phyloP scores from a whole-genome alignment of 2,113 vertebrate species.

The Cyanoramphus novaezelandiae region DNA sequence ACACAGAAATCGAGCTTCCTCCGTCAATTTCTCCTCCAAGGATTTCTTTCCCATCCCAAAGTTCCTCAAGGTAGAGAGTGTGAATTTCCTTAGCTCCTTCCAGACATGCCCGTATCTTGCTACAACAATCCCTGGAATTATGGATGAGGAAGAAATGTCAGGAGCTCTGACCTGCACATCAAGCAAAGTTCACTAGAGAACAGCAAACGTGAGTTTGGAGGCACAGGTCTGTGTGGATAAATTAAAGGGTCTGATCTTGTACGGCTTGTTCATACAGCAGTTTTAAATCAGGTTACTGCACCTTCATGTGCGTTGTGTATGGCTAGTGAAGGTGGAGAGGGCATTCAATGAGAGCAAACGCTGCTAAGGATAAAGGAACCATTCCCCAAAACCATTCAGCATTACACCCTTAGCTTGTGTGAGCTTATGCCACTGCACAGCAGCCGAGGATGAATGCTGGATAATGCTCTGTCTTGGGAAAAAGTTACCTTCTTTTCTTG shows the following conservation, averaged over 20 bases:
- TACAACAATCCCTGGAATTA: slow-evolving; percentile 66
- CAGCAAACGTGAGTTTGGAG: background rate
- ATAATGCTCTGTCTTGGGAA: background rate
- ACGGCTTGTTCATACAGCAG: background rate
- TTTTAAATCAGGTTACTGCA: background rate
- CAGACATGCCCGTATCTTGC: slow-evolving; percentile 68
- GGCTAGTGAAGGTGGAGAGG: background rate
- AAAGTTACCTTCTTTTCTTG: background rate
- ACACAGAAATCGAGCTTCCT: slow-evolving; percentile 74
- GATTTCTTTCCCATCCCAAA: slow-evolving; percentile 85
- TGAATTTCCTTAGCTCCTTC: slow-evolving; percentile 81
- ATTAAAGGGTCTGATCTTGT: background rate
- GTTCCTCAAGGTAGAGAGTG: slow-evolving; percentile 76
- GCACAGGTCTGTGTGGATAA: background rate
- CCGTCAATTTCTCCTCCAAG: slow-evolving; percentile 76
- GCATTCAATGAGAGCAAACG: background rate
- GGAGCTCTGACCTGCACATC: background rate
- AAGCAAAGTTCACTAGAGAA: background rate
- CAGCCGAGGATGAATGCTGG: background rate
- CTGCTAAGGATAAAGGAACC: background rate
- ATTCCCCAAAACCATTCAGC: background rate
- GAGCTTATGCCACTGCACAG: background rate
- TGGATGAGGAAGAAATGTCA: background rate
- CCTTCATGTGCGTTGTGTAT: background rate
- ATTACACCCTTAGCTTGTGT: background rate